These are phyloP conservation scores for Hemicentrotus pulcherrimus DNA, from an alignment of 35 echinoderm and acorn worm genomes.

Conservation along the genomic window DNA sequence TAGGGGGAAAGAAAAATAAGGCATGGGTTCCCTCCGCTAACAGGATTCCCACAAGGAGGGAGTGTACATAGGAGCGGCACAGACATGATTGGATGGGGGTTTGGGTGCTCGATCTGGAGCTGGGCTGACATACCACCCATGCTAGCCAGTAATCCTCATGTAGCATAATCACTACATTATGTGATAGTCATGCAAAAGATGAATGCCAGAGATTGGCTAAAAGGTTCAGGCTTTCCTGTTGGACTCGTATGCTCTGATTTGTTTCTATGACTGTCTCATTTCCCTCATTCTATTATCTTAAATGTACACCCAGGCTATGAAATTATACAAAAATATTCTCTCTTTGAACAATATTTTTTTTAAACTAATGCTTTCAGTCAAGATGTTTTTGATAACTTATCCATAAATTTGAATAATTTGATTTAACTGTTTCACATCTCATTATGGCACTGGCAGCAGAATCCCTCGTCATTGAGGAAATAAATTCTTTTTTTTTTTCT, in stretches of 20 bases:
- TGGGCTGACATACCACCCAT: conserved; percentile 36
- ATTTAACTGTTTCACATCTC: not conserved
- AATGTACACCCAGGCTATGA: too few species aligned
- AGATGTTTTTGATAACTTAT: not conserved
- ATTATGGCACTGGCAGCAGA: not conserved
- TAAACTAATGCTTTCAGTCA: not conserved
- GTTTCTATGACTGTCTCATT: not conserved
- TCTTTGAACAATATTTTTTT: not conserved
- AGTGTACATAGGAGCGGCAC: not conserved
- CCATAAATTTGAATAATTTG: not conserved
- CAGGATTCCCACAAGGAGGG: conserved; percentile 36
- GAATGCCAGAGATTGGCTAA: not conserved
- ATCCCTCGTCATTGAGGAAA: not conserved
- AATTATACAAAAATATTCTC: too few species aligned
- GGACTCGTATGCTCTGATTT: not conserved
- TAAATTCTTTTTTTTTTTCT: too few species aligned
- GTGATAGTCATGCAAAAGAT: conserved; percentile 31
- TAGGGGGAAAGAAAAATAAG: conserved; percentile 50
- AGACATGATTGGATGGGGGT: not conserved
- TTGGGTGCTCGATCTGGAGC: not conserved
- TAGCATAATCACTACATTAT: conserved; percentile 44
- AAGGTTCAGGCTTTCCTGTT: not conserved
- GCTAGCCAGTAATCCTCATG: not conserved
- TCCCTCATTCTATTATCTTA: not conserved
- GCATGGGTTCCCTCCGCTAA: not conserved